Conservation (phyloP, 2,888 invertebrate species). For the Chymomyza procnemis region DNA sequence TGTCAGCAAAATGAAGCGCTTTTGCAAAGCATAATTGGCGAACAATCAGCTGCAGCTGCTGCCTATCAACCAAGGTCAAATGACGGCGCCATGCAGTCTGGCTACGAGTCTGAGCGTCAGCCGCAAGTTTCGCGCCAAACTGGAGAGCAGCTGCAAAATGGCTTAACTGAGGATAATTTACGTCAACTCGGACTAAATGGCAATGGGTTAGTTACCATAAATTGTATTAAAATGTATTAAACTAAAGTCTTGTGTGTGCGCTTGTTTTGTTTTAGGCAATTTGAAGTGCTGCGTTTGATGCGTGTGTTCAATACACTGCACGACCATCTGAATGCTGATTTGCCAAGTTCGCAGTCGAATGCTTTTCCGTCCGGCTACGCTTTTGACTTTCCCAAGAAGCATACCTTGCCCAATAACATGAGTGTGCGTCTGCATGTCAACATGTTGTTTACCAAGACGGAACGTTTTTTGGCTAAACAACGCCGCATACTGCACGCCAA, state of each 20-base stretch:
- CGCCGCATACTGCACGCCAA: conserved; percentile 54
- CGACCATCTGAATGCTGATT: conserved; percentile 48
- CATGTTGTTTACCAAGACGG: conserved; percentile 55
- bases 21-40: neutral
- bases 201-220: conserved; percentile 52
- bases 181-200: conserved; percentile 23
- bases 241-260: too few species aligned
- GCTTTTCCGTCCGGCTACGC: conserved; percentile 51
- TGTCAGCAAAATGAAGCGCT: conserved; percentile 25
- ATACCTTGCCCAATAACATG: conserved; percentile 44
- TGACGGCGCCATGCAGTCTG: neutral
- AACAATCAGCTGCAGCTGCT: neutral
- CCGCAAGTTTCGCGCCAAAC: conserved; percentile 24
- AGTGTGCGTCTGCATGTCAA: conserved; percentile 70
- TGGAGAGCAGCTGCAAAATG: neutral
- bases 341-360: conserved; percentile 43
- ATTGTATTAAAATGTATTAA: neutral
- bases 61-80: neutral
- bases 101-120: neutral
- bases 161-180: conserved; percentile 29
- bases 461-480: conserved; percentile 47
- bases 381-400: conserved; percentile 29
- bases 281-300: conserved; percentile 39
- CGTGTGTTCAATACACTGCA: conserved; percentile 57
- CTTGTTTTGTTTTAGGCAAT: neutral